A percentile compares a stretch with the other conserved stretches of the same genome.
phyloP scores from a whole-genome alignment of 2,797 vertebrate species.

The Propithecus deckenii region DNA sequence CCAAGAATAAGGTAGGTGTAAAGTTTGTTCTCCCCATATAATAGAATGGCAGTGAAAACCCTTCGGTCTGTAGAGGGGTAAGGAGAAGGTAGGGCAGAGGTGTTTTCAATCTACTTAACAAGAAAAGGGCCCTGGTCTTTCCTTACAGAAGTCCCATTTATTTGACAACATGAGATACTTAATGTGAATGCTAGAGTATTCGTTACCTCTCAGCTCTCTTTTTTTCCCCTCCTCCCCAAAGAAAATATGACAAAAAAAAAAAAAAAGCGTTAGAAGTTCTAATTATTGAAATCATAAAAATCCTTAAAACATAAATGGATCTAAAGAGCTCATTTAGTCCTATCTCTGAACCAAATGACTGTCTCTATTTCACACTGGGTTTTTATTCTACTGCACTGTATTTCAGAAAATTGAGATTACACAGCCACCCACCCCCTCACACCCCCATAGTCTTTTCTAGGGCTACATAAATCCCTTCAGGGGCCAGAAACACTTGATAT shows the following conservation, averaged over 20 bases:
- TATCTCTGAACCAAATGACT: not conserved
- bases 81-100: not conserved
- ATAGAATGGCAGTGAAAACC: not conserved
- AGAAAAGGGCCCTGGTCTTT: not conserved
- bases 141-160: not conserved
- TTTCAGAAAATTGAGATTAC: not conserved
- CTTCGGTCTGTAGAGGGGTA: no score
- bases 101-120: not conserved
- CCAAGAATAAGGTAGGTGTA: slow-evolving; percentile 90
- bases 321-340: not conserved
- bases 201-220: not conserved
- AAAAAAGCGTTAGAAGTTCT: not conserved
- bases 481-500: not conserved
- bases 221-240: not conserved
- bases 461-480: not conserved
- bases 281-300: not conserved
- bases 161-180: not conserved
- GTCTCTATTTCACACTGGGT: not conserved
- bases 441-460: not conserved
- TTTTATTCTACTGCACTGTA: not conserved
- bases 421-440: rapidly evolving
- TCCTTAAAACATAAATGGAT: not conserved
- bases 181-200: not conserved
- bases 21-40: not conserved
- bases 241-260: not conserved